phyloP scores from a whole-genome alignment of 2,797 vertebrate genomes.

The Chromis chromis region DNA sequence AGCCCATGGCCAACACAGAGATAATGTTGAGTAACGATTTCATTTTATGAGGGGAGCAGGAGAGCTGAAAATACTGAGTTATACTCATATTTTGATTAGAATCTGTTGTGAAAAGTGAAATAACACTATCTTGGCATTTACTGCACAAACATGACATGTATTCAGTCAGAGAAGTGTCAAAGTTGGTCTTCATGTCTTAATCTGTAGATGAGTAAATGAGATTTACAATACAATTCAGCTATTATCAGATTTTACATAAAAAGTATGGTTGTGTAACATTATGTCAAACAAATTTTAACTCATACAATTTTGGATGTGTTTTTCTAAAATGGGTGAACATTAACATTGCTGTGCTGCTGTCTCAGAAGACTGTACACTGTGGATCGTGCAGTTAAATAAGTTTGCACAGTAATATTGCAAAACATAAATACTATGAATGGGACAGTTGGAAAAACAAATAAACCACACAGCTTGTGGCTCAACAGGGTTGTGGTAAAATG shows the following conservation, averaged over 20 bases:
- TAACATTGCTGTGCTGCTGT: background rate
- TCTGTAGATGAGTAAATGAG: background rate
- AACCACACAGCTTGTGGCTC: background rate
- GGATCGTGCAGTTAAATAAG: background rate
- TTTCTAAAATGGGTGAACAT: background rate
- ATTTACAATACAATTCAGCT: background rate
- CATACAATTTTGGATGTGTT: too few relatives aligned
- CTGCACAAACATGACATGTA: background rate
- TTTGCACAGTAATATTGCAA: background rate
- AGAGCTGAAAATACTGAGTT: background rate
- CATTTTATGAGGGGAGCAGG: conserved; percentile 11
- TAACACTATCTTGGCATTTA: conserved; percentile 5
- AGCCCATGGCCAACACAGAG: conserved; percentile 11
- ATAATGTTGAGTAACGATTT: conserved; percentile 22
- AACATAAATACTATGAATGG: conserved; percentile 1
- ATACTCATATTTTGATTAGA: background rate
- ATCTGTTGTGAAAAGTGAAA: conserved; percentile 1
- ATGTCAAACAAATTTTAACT: too few relatives aligned
- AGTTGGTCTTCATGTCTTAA: background rate
- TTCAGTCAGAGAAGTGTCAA: conserved; percentile 4
- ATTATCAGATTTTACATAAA: background rate
- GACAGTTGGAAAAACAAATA: background rate
- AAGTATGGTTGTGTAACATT: background rate
- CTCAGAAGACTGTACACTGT: background rate
- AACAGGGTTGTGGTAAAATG: background rate